phyloP scores from a whole-genome alignment of 1,140 invertebrate species.

The Lepidurus arcticus region DNA sequence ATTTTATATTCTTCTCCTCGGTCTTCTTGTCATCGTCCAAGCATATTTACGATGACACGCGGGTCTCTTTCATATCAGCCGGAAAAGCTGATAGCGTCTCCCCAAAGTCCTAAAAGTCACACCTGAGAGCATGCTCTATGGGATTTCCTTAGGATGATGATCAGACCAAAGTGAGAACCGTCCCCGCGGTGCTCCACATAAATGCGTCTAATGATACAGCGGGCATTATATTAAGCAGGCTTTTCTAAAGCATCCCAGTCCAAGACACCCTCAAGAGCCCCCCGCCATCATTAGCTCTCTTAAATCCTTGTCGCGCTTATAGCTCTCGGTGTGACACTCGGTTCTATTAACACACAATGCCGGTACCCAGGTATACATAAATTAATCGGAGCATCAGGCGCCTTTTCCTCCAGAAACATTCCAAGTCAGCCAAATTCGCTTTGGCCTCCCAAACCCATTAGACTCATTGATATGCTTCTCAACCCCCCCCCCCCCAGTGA shows the following conservation, averaged over 20 bases:
- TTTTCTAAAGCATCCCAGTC: too few relatives aligned
- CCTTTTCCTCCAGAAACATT: neutral
- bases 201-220: neutral
- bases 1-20: too few relatives aligned
- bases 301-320: neutral
- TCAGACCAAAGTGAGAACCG: neutral
- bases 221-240: too few relatives aligned
- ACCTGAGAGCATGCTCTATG: neutral
- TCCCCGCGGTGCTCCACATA: conserved; percentile 13
- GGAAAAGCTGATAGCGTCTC: neutral
- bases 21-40: neutral
- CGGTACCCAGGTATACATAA: neutral
- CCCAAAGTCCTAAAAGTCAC: neutral
- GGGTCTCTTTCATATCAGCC: neutral
- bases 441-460: neutral
- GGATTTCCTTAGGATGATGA: neutral
- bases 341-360: neutral
- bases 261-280: neutral
- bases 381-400: neutral
- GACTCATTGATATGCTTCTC: neutral
- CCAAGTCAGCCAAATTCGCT: neutral
- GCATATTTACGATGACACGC: neutral
- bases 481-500: neutral
- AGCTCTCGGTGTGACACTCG: neutral
- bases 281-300: conserved; percentile 1